A percentile compares a stretch with the other conserved stretches of the same genome.
These are phyloP conservation scores for Xyrauchen texanus DNA, from an alignment of 2,113 vertebrate genomes.

Conservation along the genomic window DNA sequence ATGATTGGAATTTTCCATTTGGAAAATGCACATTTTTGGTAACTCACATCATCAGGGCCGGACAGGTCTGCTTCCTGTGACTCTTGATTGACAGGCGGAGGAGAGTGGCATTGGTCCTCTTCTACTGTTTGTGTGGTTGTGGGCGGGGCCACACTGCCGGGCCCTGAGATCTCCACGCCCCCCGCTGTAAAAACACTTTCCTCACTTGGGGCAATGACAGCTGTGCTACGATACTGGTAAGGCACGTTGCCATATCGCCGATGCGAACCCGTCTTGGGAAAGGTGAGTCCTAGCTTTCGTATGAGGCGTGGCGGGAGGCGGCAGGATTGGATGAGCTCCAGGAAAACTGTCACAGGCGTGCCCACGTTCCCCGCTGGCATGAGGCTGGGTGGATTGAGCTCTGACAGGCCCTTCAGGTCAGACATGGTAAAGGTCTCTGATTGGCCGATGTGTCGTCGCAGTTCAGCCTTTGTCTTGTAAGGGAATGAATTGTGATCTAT, in stretches of 20 bases:
- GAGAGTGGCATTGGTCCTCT: neutral
- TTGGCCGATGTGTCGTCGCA: constrained; percentile 60
- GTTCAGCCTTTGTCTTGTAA: constrained; percentile 76
- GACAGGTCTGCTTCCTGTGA: constrained; percentile 61
- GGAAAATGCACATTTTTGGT: no score
- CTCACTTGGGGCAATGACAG: constrained; percentile 64
- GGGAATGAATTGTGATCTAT: constrained; percentile 71
- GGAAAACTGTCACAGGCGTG: constrained; percentile 84
- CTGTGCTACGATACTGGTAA: constrained; percentile 78
- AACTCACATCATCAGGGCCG: constrained; percentile 84
- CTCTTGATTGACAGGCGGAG: constrained; percentile 12
- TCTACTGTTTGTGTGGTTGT: constrained; percentile 43
- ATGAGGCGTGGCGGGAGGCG: constrained; percentile 87
- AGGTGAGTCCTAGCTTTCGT: constrained; percentile 84
- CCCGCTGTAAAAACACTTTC: constrained; percentile 84
- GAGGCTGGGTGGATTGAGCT: constrained; percentile 87
- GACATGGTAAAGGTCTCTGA: constrained; percentile 71
- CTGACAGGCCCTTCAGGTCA: constrained; percentile 80
- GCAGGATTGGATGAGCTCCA: constrained; percentile 91
- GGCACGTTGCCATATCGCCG: constrained; percentile 91
- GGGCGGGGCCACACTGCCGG: constrained; percentile 50
- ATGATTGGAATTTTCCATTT: no score
- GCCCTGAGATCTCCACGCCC: constrained; percentile 82
- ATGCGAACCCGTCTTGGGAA: constrained; percentile 83
- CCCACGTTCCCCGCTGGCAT: constrained; percentile 94